phyloP scores from a whole-genome alignment of 2,113 vertebrate genomes.

The Bujurquina vittata region DNA sequence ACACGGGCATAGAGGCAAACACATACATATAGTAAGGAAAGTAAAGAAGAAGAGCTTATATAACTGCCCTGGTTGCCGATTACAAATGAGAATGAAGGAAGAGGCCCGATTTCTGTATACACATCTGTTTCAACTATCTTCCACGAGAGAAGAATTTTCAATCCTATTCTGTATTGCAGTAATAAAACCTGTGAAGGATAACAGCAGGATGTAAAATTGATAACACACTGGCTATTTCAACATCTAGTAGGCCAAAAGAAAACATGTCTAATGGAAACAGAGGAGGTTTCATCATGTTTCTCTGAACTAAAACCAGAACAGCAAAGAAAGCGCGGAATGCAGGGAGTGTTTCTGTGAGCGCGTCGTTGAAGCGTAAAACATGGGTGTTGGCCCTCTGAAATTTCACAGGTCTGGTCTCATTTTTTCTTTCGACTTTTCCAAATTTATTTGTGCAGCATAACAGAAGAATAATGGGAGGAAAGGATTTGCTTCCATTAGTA shows the following conservation, averaged over 20 bases:
- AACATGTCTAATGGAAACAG: not conserved
- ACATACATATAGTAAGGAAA: not conserved
- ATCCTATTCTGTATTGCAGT: not conserved
- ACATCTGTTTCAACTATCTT: not conserved
- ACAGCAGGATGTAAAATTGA: not conserved
- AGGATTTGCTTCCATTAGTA: not conserved
- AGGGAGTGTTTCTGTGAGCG: constrained; percentile 42
- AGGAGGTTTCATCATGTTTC: not conserved
- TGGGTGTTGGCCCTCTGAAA: constrained; percentile 30
- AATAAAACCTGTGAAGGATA: not conserved
- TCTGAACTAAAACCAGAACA: not conserved
- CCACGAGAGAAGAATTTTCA: not conserved
- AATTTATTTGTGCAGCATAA: not conserved
- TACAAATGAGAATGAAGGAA: constrained; percentile 10
- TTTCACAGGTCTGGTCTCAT: not conserved
- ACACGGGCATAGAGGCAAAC: not conserved
- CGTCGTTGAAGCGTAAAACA: not conserved
- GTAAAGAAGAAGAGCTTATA: constrained; percentile 29
- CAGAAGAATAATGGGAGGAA: not conserved
- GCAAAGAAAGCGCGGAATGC: constrained; percentile 9
- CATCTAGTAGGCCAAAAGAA: not conserved
- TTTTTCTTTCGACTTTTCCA: not conserved
- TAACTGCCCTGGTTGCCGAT: constrained; percentile 3
- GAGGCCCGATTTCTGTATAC: not conserved
- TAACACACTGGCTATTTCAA: not conserved